Evolutionary conservation across 2,113 vertebrate genomes (phyloP).

Genomic region (Lucifuga dentata): DNA sequence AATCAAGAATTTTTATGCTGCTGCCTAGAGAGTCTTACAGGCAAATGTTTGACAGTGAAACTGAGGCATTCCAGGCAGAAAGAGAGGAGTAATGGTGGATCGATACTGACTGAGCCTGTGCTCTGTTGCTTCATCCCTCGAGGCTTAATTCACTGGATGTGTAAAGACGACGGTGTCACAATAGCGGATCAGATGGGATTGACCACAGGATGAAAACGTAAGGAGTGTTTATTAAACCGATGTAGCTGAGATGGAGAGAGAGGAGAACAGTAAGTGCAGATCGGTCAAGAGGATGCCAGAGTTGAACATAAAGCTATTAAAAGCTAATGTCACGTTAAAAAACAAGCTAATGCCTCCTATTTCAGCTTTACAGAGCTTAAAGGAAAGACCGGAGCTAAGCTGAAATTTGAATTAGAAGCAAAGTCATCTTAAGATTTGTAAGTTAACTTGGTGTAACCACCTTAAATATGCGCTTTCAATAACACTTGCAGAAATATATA

Average conservation of each 20-base stretch:
- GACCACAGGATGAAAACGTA: conserved; percentile 77
- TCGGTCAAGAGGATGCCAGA: conserved; percentile 42
- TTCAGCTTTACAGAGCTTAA: conserved; percentile 30
- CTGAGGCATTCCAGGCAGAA: conserved; percentile 48
- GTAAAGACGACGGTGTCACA: conserved; percentile 73
- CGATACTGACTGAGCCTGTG: conserved; percentile 68
- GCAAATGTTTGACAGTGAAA: conserved; percentile 39
- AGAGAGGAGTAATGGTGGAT: conserved; percentile 55
- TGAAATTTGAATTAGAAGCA: conserved; percentile 29
- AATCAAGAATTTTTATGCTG: conserved; percentile 5
- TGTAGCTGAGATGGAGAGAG: conserved; percentile 51
- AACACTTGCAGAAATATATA: background rate
- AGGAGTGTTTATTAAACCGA: conserved; percentile 76
- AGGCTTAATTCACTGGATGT: conserved; percentile 74
- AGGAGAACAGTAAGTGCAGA: conserved; percentile 16
- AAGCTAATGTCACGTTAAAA: conserved; percentile 47
- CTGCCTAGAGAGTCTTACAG: conserved; percentile 3
- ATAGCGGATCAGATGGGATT: conserved; percentile 77
- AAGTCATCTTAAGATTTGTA: conserved; percentile 4
- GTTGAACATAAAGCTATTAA: conserved; percentile 56
- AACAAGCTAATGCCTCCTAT: conserved; percentile 34
- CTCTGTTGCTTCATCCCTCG: conserved; percentile 72
- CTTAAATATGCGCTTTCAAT: background rate
- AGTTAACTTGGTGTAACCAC: background rate
- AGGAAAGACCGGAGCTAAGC: conserved; percentile 6